Percentiles rank a stretch among this genome's conserved stretches.
Evolutionary conservation across 1,140 invertebrate genomes (phyloP).

Genomic region (Leptinotarsa texana): DNA sequence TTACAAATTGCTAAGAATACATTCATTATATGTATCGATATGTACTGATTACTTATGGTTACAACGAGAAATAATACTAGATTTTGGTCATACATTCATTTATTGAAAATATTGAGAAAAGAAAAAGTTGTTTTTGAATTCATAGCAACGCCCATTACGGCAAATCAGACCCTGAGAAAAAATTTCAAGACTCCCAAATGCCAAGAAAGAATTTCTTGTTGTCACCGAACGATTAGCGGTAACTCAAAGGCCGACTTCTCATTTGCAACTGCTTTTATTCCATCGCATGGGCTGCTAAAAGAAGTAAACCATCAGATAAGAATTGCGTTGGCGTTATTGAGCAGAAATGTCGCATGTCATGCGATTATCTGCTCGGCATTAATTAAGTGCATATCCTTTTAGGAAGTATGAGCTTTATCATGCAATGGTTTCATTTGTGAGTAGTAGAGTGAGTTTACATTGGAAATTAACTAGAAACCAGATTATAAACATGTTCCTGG

Average conservation of each 20-base stretch:
- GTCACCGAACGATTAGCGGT: background rate
- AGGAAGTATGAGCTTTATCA: background rate
- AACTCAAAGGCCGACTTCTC: background rate
- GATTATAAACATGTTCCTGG: too few relatives aligned
- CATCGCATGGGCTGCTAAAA: background rate
- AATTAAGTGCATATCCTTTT: background rate
- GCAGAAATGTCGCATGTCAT: constrained; percentile 7
- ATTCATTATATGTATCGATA: too few relatives aligned
- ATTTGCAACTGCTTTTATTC: background rate
- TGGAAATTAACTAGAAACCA: too few relatives aligned
- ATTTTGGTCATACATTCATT: too few relatives aligned
- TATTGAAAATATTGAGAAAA: too few relatives aligned
- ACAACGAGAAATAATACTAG: too few relatives aligned
- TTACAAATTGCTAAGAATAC: too few relatives aligned
- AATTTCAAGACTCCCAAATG: background rate
- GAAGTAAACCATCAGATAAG: constrained; percentile 8
- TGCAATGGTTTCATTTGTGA: background rate
- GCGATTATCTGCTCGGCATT: background rate
- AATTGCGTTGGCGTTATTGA: constrained; percentile 2
- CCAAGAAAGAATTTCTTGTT: background rate
- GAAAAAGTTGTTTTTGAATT: too few relatives aligned
- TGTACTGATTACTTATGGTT: too few relatives aligned
- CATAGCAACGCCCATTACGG: too few relatives aligned
- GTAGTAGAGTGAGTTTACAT: too few relatives aligned
- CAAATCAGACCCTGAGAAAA: too few relatives aligned